These are phyloP conservation scores for Escarpia spicata DNA, from an alignment of 2,888 invertebrate species.

Conservation along the genomic window DNA sequence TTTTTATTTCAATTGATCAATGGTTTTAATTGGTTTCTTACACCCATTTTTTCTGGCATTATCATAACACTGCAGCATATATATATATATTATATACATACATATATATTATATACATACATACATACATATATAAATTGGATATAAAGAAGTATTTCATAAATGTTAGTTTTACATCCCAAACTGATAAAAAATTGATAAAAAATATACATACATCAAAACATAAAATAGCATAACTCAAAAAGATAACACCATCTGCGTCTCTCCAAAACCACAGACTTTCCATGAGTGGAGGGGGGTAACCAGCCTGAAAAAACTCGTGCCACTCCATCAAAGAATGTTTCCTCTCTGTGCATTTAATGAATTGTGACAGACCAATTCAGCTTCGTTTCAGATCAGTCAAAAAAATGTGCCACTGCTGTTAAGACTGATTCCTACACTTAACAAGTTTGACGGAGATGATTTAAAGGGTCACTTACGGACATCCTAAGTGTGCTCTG, in stretches of 20 bases:
- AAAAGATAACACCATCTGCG: neutral
- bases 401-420: neutral
- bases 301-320: neutral
- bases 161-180: no score
- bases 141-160: no score
- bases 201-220: no score
- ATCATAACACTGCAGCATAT: no score
- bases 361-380: neutral
- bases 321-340: slow-evolving; percentile 8
- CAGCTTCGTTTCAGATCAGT: neutral
- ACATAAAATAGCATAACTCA: no score
- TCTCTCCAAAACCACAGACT: neutral
- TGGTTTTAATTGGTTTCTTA: no score
- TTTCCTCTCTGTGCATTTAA: neutral
- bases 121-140: no score
- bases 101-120: no score
- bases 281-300: neutral
- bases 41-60: no score
- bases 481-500: neutral
- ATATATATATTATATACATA: no score
- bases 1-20: no score
- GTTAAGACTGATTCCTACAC: neutral
- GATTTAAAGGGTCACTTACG: neutral
- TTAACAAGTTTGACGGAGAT: neutral
- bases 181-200: no score